Evolutionary conservation across 2,113 vertebrate species (phyloP), one percentile per base, ranked within the genome.

Genomic region (Myotis yumanensis): DNA sequence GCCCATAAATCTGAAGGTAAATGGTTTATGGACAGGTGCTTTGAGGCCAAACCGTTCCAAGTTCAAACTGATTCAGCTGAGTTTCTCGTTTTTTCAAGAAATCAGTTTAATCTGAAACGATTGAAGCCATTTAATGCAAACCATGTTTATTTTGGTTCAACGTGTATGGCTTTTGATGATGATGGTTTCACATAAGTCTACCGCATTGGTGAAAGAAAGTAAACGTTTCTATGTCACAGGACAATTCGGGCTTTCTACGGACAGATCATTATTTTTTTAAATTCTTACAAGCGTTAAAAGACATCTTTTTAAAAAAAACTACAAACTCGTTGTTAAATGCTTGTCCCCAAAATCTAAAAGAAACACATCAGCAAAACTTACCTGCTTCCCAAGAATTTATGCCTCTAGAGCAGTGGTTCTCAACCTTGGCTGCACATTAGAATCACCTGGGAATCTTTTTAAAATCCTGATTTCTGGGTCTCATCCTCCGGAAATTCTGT

Each of bases 381-480:
- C 4, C 76, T 95, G 69, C 68, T 69, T 68, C 79, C 81, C 52
- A 89, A 84, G 64, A 86, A 71, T 93, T 86, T 97, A 59, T 86
- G 79, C 9, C 28, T 95, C 43, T 69, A 28, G 46, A 66, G 11
- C 79, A 43, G 40, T 43, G 40, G 40, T 43, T 43, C 40, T 43
- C 40, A 43, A 43, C 40, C 40, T 43, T 43, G 40, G 40, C 40
- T 43, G 40, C 40, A 43, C 40, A 43, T 43, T 43, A 43, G 40
- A 43, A 43, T 43, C 40, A 43, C 40, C 40, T 43, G 40, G 40
- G 40, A 43, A 43, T 43, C 40, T 43, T 43, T 43, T 43, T 43
- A 43, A 43, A 43, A 43, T 7, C 6, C 40, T 7, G 40, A 43
- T 43, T 43, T 43, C 40, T 43, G 40, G 40, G 40, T 6, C 5